Base-by-base conservation (phyloP, 2,797 vertebrate species). In the Enteromius radiatus region DNA sequence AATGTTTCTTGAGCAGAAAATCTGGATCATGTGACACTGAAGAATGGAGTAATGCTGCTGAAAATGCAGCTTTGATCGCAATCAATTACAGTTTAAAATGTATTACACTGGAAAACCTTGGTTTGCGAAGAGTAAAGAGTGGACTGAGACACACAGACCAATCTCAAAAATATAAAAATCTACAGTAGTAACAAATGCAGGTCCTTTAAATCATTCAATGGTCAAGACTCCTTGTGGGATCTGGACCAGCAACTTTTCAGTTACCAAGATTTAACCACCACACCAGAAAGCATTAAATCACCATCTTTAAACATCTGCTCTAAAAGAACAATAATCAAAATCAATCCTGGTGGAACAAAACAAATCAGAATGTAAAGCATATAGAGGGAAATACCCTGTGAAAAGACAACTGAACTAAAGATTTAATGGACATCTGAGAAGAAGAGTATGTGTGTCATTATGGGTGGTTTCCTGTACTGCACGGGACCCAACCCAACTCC, bases 381-480 rank as follows among this genome's bases (percentile, higher is more conserved):
- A 17, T 7, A 71, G 43, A 15, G 23, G 69, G 69, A 49, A 26
- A 71, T 28, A 47, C 69, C 56, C 75, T 31, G 38, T 38, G 52
- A 76, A 26, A 59, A n/a, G 2, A 73, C 28, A n/a, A 5, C 26
- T 31, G 26, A 19, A 63, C 59, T 77, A 63, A 64, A 77, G 59
- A 8, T 3, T 12, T 31, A 77, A 33, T 3, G 56, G 75, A 64
- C 59, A 77, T 21, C 17, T 49, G 59, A 64, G 71, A 38, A 17
- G 26, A 21, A 21, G 45, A 0, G 17, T 49, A 3, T 49, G 19
- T 71, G 45, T 71, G 12, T 56, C 5, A 17, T 63, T 61, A 31
- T 15, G 41, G 59, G 38, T 14, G 52, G 36, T 31, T 77, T 21
- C 54, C 38, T 76, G 15, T 4, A 5, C 31, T 59, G 49, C 15